phyloP scores from a whole-genome alignment of 1,140 invertebrate species.

The Diploscapter pachys region DNA sequence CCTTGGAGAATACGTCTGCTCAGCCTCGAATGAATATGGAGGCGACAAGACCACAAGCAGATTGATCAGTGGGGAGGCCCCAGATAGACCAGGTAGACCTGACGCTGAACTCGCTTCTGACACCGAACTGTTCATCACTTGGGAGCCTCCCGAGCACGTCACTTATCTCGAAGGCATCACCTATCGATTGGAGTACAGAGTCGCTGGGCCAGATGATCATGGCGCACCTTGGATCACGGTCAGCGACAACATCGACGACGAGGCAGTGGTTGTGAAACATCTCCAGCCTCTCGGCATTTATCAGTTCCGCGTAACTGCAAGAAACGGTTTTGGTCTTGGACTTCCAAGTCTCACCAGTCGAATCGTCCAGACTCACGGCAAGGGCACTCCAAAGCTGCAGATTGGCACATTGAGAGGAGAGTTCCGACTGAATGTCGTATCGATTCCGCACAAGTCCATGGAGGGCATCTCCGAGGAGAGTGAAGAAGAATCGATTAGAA shows the following conservation, averaged over 20 bases:
- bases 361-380: slow-evolving; percentile 56
- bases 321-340: slow-evolving; percentile 77
- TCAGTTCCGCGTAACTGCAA: slow-evolving; percentile 71
- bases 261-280: slow-evolving; percentile 79
- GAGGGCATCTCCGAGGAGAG: slow-evolving; percentile 46
- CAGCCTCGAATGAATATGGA: slow-evolving; percentile 77
- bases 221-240: slow-evolving; percentile 73
- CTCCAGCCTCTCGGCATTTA: slow-evolving; percentile 76
- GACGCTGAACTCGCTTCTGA: slow-evolving; percentile 77
- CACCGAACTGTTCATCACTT: slow-evolving; percentile 78
- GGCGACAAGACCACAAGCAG: slow-evolving; percentile 63
- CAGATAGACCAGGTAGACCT: slow-evolving; percentile 80
- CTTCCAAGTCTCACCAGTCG: slow-evolving; percentile 62
- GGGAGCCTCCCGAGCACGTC: slow-evolving; percentile 69
- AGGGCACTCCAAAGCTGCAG: slow-evolving; percentile 49
- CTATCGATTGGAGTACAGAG: slow-evolving; percentile 73
- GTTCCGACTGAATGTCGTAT: slow-evolving; percentile 43
- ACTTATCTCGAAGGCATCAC: slow-evolving; percentile 67
- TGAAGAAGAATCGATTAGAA: slow-evolving; percentile 49
- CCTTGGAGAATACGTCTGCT: slow-evolving; percentile 88
- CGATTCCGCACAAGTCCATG: slow-evolving; percentile 47
- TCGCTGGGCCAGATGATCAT: slow-evolving; percentile 49
- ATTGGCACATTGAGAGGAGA: slow-evolving; percentile 45
- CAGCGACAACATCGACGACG: slow-evolving; percentile 83
- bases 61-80: slow-evolving; percentile 66